These are phyloP conservation scores for Andrena camellia DNA, from an alignment of 2,888 invertebrate species.

Conservation along the genomic window DNA sequence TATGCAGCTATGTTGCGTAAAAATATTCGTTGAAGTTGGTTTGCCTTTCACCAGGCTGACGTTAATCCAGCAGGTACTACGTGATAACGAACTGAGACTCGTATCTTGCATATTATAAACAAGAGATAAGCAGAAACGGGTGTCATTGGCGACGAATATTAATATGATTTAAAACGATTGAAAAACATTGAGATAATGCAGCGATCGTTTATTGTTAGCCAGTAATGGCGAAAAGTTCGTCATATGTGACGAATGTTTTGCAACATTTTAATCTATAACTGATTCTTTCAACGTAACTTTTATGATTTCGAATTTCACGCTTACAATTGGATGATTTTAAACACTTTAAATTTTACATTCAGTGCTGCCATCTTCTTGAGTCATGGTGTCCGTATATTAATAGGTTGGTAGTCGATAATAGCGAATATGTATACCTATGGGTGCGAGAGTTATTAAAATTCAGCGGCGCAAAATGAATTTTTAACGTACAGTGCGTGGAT, in stretches of 20 bases:
- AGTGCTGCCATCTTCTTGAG: background rate
- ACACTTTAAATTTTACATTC: background rate
- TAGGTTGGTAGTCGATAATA: too few relatives aligned
- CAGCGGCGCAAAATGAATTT: too few relatives aligned
- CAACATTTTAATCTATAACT: background rate
- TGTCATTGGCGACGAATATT: background rate
- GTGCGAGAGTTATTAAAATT: too few relatives aligned
- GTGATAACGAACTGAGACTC: background rate
- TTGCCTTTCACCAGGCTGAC: slow-evolving; percentile 25
- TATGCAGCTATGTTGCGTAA: slow-evolving; percentile 2
- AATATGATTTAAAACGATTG: background rate
- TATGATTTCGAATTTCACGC: background rate
- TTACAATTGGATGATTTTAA: too few relatives aligned
- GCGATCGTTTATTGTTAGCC: background rate
- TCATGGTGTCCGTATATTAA: background rate
- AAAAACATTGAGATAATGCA: background rate
- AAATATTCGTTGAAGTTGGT: background rate
- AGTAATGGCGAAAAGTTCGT: background rate
- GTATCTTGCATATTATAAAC: background rate
- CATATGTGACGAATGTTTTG: background rate
- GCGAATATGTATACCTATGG: too few relatives aligned
- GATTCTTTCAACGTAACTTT: background rate
- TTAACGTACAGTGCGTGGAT: too few relatives aligned
- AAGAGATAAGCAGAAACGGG: slow-evolving; percentile 19
- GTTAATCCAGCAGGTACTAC: background rate